Evolutionary conservation across 2,797 vertebrate species (phyloP), one percentile per base, ranked within the genome.

Genomic region (Novumbra hubbsi): DNA sequence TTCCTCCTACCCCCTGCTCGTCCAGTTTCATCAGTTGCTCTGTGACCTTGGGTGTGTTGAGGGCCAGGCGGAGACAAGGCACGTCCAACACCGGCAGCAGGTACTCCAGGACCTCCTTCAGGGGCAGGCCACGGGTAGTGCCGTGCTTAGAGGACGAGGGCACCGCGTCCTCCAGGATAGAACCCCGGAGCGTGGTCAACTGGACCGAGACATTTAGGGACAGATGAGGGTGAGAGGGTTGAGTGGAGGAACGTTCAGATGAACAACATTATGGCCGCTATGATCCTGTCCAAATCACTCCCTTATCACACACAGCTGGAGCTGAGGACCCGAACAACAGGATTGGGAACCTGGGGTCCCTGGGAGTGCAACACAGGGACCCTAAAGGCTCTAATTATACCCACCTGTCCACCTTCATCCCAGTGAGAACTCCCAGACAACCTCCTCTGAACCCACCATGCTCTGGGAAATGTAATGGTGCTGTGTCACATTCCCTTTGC

Each of bases 11-110:
- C 93, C 96, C 97, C 92, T 99, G 97, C 77, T 99, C 97, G 72
- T 99, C 97, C 82, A 99, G 90, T 79, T 99, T 99, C 95, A 98
- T 96, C 79, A 99, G 95, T 79, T 98, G 97, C 77, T 99, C 97
- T 0, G 97, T 98, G 81, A 98, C 97, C 89, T 98, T 98, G 0
- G 97, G 96, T 3, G 96, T 98, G 88, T 97, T 98, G 88, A 98
- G 96, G 73, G 96, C 97, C 89, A 98, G 87, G 57, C 97, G 90
- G 64, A 99, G 92, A 85, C 97, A 98, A 80, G 97, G 94, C 71
- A 96, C 92, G 7, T 96, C 97, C 86, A 99, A 90, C 88, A 98
- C 97, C 0, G 96, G 96, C 72, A 98, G 93, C 64, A 97, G 91
- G 16, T 95, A 95, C 79, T 99, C 97, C 78, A 98, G 88, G 12